These are phyloP conservation scores for Atethmia centrago DNA, from an alignment of 2,888 invertebrate species.

Conservation along the genomic window DNA sequence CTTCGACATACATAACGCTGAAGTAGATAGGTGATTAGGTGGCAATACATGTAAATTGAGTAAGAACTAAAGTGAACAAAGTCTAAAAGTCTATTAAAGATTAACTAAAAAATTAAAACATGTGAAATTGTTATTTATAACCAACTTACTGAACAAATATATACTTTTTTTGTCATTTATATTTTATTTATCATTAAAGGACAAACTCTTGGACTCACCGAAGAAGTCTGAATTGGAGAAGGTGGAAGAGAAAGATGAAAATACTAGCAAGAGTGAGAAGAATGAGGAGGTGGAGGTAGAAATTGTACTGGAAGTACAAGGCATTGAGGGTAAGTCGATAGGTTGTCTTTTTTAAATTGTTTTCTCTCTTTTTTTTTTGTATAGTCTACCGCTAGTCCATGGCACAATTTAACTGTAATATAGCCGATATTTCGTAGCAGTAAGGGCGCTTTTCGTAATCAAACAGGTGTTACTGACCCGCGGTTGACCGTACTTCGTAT, in stretches of 20 bases:
- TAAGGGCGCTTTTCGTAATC: background rate
- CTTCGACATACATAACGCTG: background rate
- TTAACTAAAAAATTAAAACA: background rate
- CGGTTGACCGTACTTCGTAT: background rate
- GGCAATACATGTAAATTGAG: background rate
- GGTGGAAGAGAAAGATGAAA: slow-evolving; percentile 46
- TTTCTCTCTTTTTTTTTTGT: background rate
- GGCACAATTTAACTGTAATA: background rate
- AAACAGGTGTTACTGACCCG: background rate
- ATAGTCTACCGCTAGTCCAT: background rate
- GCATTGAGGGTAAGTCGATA: slow-evolving; percentile 75
- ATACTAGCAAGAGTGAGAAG: slow-evolving; percentile 47
- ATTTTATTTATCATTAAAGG: slow-evolving; percentile 21
- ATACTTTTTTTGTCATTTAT: too few species aligned
- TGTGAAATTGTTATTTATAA: background rate
- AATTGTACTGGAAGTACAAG: slow-evolving; percentile 74
- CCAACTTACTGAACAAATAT: background rate
- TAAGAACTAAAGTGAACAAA: background rate
- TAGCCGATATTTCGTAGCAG: background rate
- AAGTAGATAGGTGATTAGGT: background rate
- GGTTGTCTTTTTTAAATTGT: background rate
- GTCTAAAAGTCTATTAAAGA: background rate
- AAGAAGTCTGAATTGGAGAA: slow-evolving; percentile 63
- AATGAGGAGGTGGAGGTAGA: slow-evolving; percentile 73
- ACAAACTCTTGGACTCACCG: slow-evolving; percentile 44